Conservation (phyloP, 2,113 vertebrate genomes). For the Neotragus moschatus region DNA sequence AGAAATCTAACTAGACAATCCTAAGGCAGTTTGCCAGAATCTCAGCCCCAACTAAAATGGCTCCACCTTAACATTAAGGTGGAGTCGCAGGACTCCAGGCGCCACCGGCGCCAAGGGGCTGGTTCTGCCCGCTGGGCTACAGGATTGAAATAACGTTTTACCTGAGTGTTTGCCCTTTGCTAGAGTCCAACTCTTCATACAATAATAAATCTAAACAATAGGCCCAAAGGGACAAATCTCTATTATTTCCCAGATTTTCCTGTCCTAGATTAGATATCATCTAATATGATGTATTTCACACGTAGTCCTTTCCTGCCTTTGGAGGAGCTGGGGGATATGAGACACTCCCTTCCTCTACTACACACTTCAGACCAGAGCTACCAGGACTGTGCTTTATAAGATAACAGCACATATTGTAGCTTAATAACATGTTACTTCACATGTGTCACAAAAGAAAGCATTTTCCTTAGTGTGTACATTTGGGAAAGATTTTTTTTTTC, state of each 20-base stretch:
- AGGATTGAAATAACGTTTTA: slow-evolving; percentile 62
- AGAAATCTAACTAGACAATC: neutral
- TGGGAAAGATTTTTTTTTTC: neutral
- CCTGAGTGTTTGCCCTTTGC: slow-evolving; percentile 68
- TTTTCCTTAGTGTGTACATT: slow-evolving; percentile 69
- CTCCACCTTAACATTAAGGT: neutral
- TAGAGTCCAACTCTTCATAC: slow-evolving; percentile 59
- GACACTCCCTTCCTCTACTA: neutral
- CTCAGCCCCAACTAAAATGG: neutral
- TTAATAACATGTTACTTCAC: slow-evolving; percentile 70
- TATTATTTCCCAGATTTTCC: slow-evolving; percentile 45
- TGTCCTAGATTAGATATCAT: slow-evolving; percentile 23
- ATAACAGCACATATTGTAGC: slow-evolving; percentile 58
- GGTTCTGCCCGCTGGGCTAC: neutral
- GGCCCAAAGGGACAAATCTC: slow-evolving; percentile 44
- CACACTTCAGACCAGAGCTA: neutral
- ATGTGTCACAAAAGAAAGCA: slow-evolving; percentile 70
- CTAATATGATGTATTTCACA: slow-evolving; percentile 1
- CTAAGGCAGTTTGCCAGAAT: neutral
- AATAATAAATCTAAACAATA: slow-evolving; percentile 64
- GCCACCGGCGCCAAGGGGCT: neutral
- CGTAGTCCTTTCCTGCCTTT: neutral
- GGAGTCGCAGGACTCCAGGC: neutral
- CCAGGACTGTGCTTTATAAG: slow-evolving; percentile 19
- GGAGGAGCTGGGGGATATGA: neutral